Conservation (phyloP, 2,888 invertebrate species). For the Coecobrya sp. region DNA sequence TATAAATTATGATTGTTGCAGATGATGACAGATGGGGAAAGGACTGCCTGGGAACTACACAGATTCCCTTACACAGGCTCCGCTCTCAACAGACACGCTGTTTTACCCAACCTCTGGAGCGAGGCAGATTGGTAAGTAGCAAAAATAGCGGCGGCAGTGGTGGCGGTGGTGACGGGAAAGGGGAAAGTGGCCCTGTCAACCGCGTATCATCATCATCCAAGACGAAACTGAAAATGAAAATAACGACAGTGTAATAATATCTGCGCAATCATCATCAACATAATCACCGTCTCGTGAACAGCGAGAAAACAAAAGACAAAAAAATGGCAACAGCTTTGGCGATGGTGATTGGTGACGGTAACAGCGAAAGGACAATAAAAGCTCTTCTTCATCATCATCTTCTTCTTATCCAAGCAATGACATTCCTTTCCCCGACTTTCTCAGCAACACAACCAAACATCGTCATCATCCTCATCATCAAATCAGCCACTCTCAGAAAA, state of each 20-base stretch:
- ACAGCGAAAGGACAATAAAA: conserved; percentile 14
- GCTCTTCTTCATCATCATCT: background rate
- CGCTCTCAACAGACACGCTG: conserved; percentile 89
- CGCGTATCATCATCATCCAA: background rate
- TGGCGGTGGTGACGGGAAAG: conserved; percentile 29
- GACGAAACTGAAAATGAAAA: conserved; percentile 22
- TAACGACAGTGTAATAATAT: conserved; percentile 27
- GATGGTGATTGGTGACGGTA: background rate
- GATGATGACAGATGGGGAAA: conserved; percentile 96
- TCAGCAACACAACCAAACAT: background rate
- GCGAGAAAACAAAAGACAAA: background rate
- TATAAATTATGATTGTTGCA: conserved; percentile 84
- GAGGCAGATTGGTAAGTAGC: conserved; percentile 87
- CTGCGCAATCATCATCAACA: background rate
- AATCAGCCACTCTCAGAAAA: background rate
- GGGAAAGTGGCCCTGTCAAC: conserved; percentile 37
- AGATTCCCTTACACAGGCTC: conserved; percentile 90
- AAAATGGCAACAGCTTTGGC: background rate
- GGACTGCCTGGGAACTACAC: conserved; percentile 93
- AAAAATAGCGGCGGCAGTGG: background rate
- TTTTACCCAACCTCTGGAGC: conserved; percentile 90
- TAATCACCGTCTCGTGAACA: conserved; percentile 4
- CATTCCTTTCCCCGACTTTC: background rate
- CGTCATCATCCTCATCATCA: conserved; percentile 4
- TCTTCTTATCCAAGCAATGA: background rate